phyloP scores from a whole-genome alignment of 2,888 invertebrate genomes.

The Drosophila subsilvestris region DNA sequence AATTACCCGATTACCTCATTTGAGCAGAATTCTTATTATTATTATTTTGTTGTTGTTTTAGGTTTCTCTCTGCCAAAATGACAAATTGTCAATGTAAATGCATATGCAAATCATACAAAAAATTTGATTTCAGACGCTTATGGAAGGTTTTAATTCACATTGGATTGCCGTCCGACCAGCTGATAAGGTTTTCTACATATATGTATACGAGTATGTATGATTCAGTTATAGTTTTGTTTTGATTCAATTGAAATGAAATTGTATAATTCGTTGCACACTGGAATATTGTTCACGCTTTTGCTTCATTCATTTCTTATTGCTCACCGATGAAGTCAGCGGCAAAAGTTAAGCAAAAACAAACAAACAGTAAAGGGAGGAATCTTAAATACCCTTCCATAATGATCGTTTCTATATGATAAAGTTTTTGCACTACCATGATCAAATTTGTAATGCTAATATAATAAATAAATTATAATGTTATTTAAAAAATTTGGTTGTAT shows the following conservation, averaged over 20 bases:
- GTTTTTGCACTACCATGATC: no score
- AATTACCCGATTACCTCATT: conserved; percentile 83
- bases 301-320: conserved; percentile 8
- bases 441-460: no score
- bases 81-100: conserved; percentile 65
- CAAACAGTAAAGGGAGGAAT: not conserved
- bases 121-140: conserved; percentile 16
- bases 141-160: not conserved
- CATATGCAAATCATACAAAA: conserved; percentile 14
- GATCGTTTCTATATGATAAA: not conserved
- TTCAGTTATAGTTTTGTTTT: conserved; percentile 20
- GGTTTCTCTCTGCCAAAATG: conserved; percentile 47
- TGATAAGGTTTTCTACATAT: conserved; percentile 21
- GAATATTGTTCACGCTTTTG: conserved; percentile 18
- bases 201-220: not conserved
- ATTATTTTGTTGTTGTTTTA: conserved; percentile 30
- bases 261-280: conserved; percentile 19
- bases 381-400: not conserved
- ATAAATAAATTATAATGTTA: no score
- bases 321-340: conserved; percentile 47
- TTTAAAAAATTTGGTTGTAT: no score
- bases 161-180: no score
- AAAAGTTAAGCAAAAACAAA: conserved; percentile 14
- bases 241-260: conserved; percentile 18
- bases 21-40: conserved; percentile 66